Percentiles rank a stretch among this genome's conserved stretches.
Evolutionary conservation across 2,888 invertebrate genomes (phyloP).

Genomic region (Gortyna flavago): DNA sequence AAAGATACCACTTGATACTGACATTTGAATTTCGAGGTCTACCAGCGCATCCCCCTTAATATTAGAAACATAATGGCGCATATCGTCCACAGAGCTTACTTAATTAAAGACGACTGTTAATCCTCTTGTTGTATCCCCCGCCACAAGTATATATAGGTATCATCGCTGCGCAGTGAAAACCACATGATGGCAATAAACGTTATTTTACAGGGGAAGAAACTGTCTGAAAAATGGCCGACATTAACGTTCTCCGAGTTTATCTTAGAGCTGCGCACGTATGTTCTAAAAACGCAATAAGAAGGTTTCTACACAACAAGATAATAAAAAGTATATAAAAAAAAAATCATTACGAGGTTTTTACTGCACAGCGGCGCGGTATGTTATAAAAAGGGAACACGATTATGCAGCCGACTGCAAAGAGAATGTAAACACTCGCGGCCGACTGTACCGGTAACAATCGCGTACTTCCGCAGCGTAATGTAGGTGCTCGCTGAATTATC

Average conservation of each 20-base stretch:
- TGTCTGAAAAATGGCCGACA: too few species aligned
- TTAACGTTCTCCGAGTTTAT: too few species aligned
- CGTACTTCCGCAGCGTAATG: constrained; percentile 64
- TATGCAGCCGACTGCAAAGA: constrained; percentile 53
- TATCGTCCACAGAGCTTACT: too few species aligned
- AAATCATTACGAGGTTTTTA: neutral
- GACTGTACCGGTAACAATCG: constrained; percentile 65
- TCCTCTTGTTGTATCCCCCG: too few species aligned
- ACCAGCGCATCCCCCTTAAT: neutral
- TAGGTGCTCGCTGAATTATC: constrained; percentile 62
- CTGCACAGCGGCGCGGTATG: neutral
- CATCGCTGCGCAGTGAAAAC: too few species aligned
- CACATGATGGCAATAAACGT: too few species aligned
- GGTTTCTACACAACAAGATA: neutral
- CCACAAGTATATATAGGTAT: neutral
- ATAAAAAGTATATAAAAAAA: neutral
- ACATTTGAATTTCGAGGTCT: too few species aligned
- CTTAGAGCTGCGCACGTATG: neutral
- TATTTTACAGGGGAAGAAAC: too few species aligned
- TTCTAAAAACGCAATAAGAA: neutral
- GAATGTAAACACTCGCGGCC: too few species aligned
- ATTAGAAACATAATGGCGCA: neutral
- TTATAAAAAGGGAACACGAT: constrained; percentile 18
- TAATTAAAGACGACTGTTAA: too few species aligned
- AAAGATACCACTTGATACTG: too few species aligned